Evolutionary conservation across 1,140 invertebrate genomes (phyloP), one percentile per base, ranked within the genome.

Genomic region (Paralvinella palmiformis): DNA sequence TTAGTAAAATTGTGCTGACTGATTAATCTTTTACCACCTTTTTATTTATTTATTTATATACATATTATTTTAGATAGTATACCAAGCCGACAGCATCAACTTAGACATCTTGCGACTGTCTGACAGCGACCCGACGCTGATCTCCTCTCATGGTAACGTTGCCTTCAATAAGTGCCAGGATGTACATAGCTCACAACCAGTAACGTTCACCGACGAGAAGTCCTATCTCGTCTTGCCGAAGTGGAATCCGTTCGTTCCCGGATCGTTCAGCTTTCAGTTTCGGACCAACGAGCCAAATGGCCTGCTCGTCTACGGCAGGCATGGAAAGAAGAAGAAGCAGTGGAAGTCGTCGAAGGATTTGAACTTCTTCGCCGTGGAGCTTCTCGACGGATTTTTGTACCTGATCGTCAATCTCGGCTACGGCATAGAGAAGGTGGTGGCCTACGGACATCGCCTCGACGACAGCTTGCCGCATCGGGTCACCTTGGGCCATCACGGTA

Each of bases 241-340:
- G 53, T 20, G 50, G 29, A 22, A 22, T 22, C 91, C 52, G 82
- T 91, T 72, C 91, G 89, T 69, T 88, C 91, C 66, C 24, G 92
- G 92, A 62, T 91, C 88, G 22, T 88, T 96, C 73, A 90, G 90
- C 45, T 92, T 96, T 56, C 76, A 80, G 69, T 83, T 98, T 73
- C 86, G 94, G 63, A 97, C 94, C 20, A 93, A 90, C 73, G 94
- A 97, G 81, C 87, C 91, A 1, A 92, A 96, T 77, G 94, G 94
- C 17, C 83, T 98, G 58, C 86, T 98, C 60, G 86, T 97, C 72
- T 94, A 94, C 84, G 95, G 88, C 87, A 68, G 92, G 85, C 87
- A 91, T 0, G 88, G 89, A 48, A 89, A 90, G 70, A 32, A 60
- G 52, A 89, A 90, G 70, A 32, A 60, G 52, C 45, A 50, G 58